A percentile compares a stretch with the other conserved stretches of the same genome.
phyloP scores from a whole-genome alignment of 2,797 vertebrate genomes.

The Schizopygopsis malacanthus region DNA sequence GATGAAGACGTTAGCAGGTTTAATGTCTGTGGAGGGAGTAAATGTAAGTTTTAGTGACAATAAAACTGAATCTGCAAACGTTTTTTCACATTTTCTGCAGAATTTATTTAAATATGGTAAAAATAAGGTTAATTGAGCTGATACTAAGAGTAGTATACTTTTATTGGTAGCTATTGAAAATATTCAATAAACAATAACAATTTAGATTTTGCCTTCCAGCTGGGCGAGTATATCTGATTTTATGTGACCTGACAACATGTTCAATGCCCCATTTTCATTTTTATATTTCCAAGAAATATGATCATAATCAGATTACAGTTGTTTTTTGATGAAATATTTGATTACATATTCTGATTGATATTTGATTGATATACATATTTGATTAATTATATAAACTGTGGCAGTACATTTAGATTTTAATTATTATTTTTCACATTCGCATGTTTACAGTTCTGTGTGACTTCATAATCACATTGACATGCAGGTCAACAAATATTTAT shows the following conservation, averaged over 20 bases:
- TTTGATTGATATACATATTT: too few relatives aligned
- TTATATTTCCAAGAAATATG: background rate
- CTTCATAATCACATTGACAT: too few relatives aligned
- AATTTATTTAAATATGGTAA: background rate
- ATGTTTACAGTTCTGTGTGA: background rate
- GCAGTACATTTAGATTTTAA: too few relatives aligned
- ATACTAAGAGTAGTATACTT: background rate
- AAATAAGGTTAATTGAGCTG: background rate
- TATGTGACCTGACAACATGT: background rate
- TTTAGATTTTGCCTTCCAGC: background rate
- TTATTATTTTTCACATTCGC: background rate
- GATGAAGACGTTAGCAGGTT: conserved; percentile 98
- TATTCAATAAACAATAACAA: background rate
- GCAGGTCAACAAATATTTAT: background rate
- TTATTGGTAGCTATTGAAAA: background rate
- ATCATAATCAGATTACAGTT: background rate
- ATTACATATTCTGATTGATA: background rate
- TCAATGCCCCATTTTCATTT: background rate
- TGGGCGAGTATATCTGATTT: background rate
- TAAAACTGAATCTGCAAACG: background rate
- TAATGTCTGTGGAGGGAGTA: conserved; percentile 85
- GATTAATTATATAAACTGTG: background rate
- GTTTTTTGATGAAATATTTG: too few relatives aligned
- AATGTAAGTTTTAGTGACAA: background rate
- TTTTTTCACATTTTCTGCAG: background rate